A percentile compares a stretch with the other conserved stretches of the same genome.
phyloP scores from a whole-genome alignment of 1,140 invertebrate species.

The Lysiphlebus fabarum region DNA sequence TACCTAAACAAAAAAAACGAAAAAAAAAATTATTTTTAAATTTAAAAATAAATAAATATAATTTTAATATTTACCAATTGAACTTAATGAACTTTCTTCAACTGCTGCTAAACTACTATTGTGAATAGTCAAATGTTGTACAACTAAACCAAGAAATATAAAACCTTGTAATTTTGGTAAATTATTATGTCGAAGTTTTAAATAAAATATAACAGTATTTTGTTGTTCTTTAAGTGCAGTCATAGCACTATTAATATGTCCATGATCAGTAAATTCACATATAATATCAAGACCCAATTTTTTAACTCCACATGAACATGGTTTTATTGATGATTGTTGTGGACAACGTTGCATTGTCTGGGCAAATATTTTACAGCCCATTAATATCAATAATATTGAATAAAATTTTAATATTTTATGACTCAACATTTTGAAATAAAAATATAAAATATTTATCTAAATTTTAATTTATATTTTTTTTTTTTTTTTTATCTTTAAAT shows the following conservation, averaged over 20 bases:
- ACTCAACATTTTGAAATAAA: conserved; percentile 5
- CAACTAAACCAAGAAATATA: conserved; percentile 81
- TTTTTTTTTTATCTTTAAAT: conserved; percentile 7
- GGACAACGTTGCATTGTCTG: conserved; percentile 66
- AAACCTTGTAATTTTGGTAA: conserved; percentile 78
- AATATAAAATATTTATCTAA: too few relatives aligned
- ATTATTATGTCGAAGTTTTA: conserved; percentile 80
- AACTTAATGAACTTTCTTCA: conserved; percentile 78
- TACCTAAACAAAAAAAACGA: conserved; percentile 58
- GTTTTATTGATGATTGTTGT: conserved; percentile 65
- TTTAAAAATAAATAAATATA: background rate
- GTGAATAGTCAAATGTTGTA: conserved; percentile 81
- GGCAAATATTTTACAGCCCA: conserved; percentile 22
- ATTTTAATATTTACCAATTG: conserved; percentile 64
- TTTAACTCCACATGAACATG: conserved; percentile 78
- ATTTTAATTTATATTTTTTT: conserved; percentile 20
- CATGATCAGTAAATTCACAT: conserved; percentile 77
- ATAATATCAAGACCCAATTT: conserved; percentile 82
- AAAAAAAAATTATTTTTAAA: background rate
- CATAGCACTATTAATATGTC: conserved; percentile 73
- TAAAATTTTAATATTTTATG: conserved; percentile 25
- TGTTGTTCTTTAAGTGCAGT: conserved; percentile 68
- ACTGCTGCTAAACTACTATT: conserved; percentile 84
- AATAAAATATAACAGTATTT: conserved; percentile 76
- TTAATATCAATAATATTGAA: conserved; percentile 23